Percentiles rank a stretch among this genome's conserved stretches.
Evolutionary conservation across 1,140 invertebrate species (phyloP).

Genomic region (Ephestia elutella): DNA sequence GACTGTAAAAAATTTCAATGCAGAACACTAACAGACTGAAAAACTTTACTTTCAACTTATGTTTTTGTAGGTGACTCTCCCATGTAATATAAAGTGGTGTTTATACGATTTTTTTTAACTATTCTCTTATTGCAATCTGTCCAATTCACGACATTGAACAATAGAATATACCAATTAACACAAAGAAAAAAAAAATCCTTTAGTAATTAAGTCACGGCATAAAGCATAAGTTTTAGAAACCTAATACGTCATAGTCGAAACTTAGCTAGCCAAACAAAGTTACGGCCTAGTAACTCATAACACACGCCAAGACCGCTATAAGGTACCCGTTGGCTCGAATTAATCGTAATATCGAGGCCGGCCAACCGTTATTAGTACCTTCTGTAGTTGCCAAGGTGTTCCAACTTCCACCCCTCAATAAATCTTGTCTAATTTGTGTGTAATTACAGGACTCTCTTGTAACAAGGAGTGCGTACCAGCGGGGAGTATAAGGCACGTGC

Average conservation of each 20-base stretch:
- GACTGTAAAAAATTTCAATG: too few relatives aligned
- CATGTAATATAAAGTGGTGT: too few relatives aligned
- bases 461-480: conserved; percentile 69
- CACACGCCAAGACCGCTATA: conserved; percentile 2
- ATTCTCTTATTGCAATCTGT: too few relatives aligned
- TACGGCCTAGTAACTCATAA: conserved; percentile 3
- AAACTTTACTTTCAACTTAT: too few relatives aligned
- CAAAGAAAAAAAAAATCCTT: too few relatives aligned
- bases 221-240: too few relatives aligned
- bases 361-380: conserved; percentile 71
- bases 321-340: conserved; percentile 32
- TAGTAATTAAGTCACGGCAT: too few relatives aligned
- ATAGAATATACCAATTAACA: too few relatives aligned
- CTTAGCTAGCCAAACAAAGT: background rate
- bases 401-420: conserved; percentile 71
- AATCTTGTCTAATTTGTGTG: conserved; percentile 75
- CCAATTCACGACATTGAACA: too few relatives aligned
- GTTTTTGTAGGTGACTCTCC: too few relatives aligned
- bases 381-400: conserved; percentile 72
- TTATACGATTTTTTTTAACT: too few relatives aligned
- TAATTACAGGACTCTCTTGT: conserved; percentile 71
- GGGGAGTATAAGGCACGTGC: conserved; percentile 66
- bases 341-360: conserved; percentile 67
- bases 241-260: background rate
- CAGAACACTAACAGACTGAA: too few relatives aligned